These are phyloP conservation scores for Lepilemur ruficaudatus DNA, from an alignment of 2,797 vertebrate species.

Conservation along the genomic window DNA sequence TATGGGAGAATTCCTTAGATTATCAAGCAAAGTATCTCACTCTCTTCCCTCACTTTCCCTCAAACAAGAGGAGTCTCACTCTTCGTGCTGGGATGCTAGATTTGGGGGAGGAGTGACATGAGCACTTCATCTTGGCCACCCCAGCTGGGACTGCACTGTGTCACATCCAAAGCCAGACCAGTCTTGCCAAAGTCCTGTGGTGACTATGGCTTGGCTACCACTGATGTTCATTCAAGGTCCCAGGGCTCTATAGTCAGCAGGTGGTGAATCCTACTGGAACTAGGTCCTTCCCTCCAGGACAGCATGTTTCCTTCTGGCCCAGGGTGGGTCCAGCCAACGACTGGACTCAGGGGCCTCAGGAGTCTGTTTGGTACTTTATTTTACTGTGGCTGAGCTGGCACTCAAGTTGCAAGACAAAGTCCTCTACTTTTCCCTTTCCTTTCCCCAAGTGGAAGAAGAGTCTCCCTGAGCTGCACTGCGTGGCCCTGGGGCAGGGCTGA, in stretches of 20 bases:
- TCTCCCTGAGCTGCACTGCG: background rate
- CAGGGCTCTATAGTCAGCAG: background rate
- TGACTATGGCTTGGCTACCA: background rate
- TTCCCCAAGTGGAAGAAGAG: background rate
- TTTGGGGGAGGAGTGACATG: background rate
- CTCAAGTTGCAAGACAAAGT: background rate
- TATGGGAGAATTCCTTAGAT: background rate
- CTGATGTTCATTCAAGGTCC: background rate
- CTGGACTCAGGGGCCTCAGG: background rate
- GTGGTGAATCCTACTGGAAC: background rate
- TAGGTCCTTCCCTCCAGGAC: background rate
- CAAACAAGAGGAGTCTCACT: background rate
- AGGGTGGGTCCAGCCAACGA: background rate
- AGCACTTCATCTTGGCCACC: background rate
- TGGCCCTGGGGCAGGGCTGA: background rate
- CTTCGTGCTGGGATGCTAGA: background rate
- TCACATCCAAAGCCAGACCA: background rate
- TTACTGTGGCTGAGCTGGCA: background rate
- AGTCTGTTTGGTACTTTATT: background rate
- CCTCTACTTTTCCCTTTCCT: background rate
- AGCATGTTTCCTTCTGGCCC: background rate
- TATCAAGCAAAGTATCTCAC: background rate
- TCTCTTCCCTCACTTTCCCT: background rate
- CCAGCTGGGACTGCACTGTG: background rate
- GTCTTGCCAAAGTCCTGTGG: background rate